phyloP scores from a whole-genome alignment of 1,140 invertebrate genomes.

The Listronotus oregonensis region DNA sequence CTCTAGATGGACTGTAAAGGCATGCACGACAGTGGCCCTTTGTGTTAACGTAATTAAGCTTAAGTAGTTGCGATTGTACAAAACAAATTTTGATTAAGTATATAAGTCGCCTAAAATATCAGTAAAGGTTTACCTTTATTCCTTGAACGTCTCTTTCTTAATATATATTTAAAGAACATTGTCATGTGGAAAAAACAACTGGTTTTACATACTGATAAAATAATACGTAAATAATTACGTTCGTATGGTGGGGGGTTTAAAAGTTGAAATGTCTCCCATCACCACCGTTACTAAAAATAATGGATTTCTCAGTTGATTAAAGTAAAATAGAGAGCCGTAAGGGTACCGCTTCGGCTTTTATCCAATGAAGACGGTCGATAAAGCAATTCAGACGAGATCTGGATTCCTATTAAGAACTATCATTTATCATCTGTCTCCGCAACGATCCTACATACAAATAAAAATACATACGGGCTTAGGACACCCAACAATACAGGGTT shows the following conservation, averaged over 20 bases:
- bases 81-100: too few relatives aligned
- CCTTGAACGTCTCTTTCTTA: too few relatives aligned
- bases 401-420: constrained; percentile 50
- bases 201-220: too few relatives aligned
- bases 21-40: too few relatives aligned
- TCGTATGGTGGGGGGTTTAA: constrained; percentile 18
- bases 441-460: constrained; percentile 43
- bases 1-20: too few relatives aligned
- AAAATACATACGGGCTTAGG: constrained; percentile 35
- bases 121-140: too few relatives aligned
- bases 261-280: constrained; percentile 31
- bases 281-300: constrained; percentile 37
- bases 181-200: too few relatives aligned
- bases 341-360: constrained; percentile 43
- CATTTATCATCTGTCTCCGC: constrained; percentile 52
- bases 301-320: constrained; percentile 45
- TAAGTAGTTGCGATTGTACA: too few relatives aligned
- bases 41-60: too few relatives aligned
- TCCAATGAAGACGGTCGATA: constrained; percentile 46
- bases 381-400: constrained; percentile 45
- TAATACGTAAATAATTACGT: too few relatives aligned
- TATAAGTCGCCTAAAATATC: too few relatives aligned
- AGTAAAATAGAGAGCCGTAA: constrained; percentile 40
- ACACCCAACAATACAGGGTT: constrained; percentile 34
- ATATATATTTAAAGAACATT: too few relatives aligned